Base-by-base conservation (phyloP, 2,113 vertebrate genomes). In the Turnix velox region DNA sequence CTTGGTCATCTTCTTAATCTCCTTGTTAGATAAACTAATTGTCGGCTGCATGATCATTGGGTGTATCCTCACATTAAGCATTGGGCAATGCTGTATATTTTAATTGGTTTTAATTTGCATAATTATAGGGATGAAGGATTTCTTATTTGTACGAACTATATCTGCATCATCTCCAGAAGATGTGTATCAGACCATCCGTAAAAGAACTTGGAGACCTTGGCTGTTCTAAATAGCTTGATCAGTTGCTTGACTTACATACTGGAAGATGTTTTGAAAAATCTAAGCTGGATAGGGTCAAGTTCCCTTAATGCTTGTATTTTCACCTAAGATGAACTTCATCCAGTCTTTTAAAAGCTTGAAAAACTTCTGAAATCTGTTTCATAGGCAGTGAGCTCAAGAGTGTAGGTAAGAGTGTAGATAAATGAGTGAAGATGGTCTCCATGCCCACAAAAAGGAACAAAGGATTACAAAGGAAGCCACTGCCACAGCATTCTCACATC, bases 21-120 rank as follows among this genome's bases (percentile, higher is more conserved):
- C 84, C 72, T 86, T 76, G n/a, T 88, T 66, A 61, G 69, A 58
- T 72, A 72, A 87, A 94, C 62, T 92, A 82, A 89, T 94, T 86
- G 58, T 22, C 58, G 42, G 33, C 45, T 89, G 25, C 42, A 10
- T 75, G 37, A 92, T 2, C 69, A 48, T 5, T 87, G 71, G 74
- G 84, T 73, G 90, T 84, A 82, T 89, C 28, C 81, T 68, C 57
- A 22, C 37, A 66, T 61, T 65, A 91, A 82, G 58, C 40, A 82
- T 85, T 89, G 65, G 45, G 58, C 78, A 90, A 94, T 54, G 11
- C 28, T 80, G 46, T 66, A 18, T 42, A 71, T 84, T 94, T 92
- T 93, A 95, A 93, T 85, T 79, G 77, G 18, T 92, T 78, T 80
- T 87, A 87, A 95, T 95, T 79, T 89, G 84, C 62, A 68, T 94